phyloP scores from a whole-genome alignment of 2,113 vertebrate species.

The Cololabis saira region DNA sequence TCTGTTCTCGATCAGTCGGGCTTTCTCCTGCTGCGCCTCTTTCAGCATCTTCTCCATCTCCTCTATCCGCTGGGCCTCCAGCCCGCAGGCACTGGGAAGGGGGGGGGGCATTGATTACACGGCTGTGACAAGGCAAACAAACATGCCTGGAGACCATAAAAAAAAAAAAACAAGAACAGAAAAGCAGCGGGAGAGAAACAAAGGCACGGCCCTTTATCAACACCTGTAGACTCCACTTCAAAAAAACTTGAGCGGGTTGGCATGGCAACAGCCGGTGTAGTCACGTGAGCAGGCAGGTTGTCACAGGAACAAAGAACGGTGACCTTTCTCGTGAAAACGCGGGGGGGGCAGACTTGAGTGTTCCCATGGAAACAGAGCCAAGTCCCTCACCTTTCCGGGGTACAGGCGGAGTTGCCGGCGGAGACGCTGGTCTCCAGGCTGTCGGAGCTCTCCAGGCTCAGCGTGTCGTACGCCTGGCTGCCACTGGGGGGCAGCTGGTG shows the following conservation, averaged over 20 bases:
- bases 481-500: constrained; percentile 86
- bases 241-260: constrained; percentile 74
- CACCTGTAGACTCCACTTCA: constrained; percentile 40
- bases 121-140: constrained; percentile 29
- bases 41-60: constrained; percentile 98
- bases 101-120: constrained; percentile 43
- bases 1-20: constrained; percentile 89
- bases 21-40: constrained; percentile 93
- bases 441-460: constrained; percentile 98
- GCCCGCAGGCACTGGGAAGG: constrained; percentile 82
- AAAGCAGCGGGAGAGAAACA: constrained; percentile 30
- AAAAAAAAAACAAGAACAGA: background rate
- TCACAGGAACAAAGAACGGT: constrained; percentile 72
- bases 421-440: constrained; percentile 97
- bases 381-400: constrained; percentile 90
- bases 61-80: constrained; percentile 90
- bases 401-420: constrained; percentile 91
- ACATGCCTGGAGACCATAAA: constrained; percentile 53
- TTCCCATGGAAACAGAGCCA: constrained; percentile 82
- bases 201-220: constrained; percentile 18
- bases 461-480: constrained; percentile 89
- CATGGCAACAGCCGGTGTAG: constrained; percentile 76
- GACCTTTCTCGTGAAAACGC: constrained; percentile 77
- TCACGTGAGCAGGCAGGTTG: constrained; percentile 67
- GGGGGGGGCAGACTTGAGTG: constrained; percentile 75